Percentiles rank a stretch among this genome's conserved stretches.
These are phyloP conservation scores for Fistularia tabacaria DNA, from an alignment of 2,797 vertebrate species.

Conservation along the genomic window DNA sequence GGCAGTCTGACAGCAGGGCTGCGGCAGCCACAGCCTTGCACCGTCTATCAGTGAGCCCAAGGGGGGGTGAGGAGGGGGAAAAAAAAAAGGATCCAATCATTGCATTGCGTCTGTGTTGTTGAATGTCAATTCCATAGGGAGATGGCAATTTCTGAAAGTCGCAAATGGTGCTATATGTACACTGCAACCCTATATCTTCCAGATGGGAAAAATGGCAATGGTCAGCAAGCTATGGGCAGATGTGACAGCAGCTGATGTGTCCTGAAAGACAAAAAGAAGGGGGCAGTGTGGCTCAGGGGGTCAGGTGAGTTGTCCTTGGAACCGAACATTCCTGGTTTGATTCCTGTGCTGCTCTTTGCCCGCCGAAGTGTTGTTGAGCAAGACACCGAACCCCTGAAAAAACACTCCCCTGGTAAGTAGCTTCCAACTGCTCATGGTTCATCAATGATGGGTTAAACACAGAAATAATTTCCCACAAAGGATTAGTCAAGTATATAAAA, in stretches of 20 bases:
- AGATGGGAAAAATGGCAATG: conserved; percentile 31
- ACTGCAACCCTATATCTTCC: conserved; percentile 41
- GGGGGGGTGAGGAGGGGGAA: conserved; percentile 21
- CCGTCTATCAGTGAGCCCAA: conserved; percentile 34
- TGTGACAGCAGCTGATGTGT: conserved; percentile 32
- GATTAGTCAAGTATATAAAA: too few relatives aligned
- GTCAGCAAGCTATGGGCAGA: conserved; percentile 40
- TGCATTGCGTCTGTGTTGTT: conserved; percentile 37
- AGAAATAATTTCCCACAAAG: too few relatives aligned
- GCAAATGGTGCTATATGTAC: conserved; percentile 44
- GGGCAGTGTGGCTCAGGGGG: too few relatives aligned
- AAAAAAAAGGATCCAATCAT: conserved; percentile 18
- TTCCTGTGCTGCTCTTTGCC: too few relatives aligned
- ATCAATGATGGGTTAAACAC: too few relatives aligned
- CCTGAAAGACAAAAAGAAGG: background rate
- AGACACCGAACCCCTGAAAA: too few relatives aligned
- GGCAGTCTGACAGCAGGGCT: conserved; percentile 64
- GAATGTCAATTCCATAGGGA: conserved; percentile 51
- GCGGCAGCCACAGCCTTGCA: conserved; percentile 46
- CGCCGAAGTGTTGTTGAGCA: too few relatives aligned
- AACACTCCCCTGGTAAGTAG: too few relatives aligned
- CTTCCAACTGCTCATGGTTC: too few relatives aligned
- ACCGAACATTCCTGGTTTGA: too few relatives aligned
- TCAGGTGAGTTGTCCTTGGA: too few relatives aligned
- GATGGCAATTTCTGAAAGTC: conserved; percentile 55